Evolutionary conservation across 2,888 invertebrate species (phyloP).

Genomic region (Temnothorax ravouxi): DNA sequence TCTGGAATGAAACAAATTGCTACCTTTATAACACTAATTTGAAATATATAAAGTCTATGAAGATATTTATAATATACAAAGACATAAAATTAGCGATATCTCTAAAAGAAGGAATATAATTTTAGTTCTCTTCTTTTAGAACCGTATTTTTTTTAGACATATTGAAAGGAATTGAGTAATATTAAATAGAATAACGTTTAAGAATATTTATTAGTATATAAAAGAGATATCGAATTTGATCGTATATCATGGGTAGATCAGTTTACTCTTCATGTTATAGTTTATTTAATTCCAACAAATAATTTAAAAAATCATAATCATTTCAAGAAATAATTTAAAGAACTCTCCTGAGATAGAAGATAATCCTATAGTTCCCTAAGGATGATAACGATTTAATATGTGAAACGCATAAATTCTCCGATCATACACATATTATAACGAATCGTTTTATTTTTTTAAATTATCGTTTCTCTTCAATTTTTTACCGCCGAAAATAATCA

Average conservation of each 20-base stretch:
- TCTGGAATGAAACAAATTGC: neutral
- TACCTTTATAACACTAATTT: neutral
- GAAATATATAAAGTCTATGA: neutral
- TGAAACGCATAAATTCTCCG: neutral
- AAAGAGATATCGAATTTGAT: neutral
- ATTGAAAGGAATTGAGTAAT: neutral
- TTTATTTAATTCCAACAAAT: too few relatives aligned
- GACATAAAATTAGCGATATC: neutral
- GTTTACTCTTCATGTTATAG: too few relatives aligned
- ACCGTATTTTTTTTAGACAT: neutral
- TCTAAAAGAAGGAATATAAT: neutral
- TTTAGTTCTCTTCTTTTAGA: neutral
- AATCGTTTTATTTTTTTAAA: neutral
- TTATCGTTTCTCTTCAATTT: neutral
- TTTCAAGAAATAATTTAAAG: too few relatives aligned
- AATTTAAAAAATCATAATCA: too few relatives aligned
- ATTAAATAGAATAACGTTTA: neutral
- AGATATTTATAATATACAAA: neutral
- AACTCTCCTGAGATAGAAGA: neutral
- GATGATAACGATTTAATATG: neutral
- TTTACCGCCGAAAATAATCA: neutral
- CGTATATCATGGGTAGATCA: neutral
- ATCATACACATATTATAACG: neutral
- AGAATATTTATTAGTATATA: slow-evolving; percentile 6
- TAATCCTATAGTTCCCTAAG: too few relatives aligned